Evolutionary conservation across 2,113 vertebrate species (phyloP).

Genomic region (Neodontobutis hainanensis): DNA sequence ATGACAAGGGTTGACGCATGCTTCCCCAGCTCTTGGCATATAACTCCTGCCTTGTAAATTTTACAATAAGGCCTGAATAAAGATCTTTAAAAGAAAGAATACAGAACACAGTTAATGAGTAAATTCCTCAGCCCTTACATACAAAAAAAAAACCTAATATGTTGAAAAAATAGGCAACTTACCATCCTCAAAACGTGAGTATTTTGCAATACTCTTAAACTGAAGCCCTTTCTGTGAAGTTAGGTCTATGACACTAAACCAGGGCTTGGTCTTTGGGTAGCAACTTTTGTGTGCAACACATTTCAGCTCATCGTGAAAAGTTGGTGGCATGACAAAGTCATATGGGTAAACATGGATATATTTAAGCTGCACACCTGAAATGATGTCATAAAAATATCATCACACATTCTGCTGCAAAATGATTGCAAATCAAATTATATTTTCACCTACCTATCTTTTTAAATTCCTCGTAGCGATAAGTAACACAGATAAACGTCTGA

Average conservation of each 20-base stretch:
- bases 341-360: constrained; percentile 61
- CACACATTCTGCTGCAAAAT: too few species aligned
- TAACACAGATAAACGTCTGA: constrained; percentile 64
- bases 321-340: constrained; percentile 20
- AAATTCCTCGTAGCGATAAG: constrained; percentile 44
- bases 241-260: neutral
- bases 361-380: constrained; percentile 56
- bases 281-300: constrained; percentile 42
- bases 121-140: neutral
- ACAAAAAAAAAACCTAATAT: neutral
- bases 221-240: neutral
- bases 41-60: neutral
- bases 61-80: constrained; percentile 54
- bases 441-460: constrained; percentile 51
- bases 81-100: constrained; percentile 47
- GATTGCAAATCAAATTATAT: neutral
- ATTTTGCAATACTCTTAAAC: constrained; percentile 63
- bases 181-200: constrained; percentile 55
- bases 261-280: constrained; percentile 36
- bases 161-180: constrained; percentile 9
- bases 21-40: constrained; percentile 63
- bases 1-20: neutral
- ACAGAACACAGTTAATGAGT: neutral
- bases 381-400: neutral
- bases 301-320: constrained; percentile 34